These are phyloP conservation scores for Nephila pilipes DNA, from an alignment of 1,140 invertebrate genomes.

Conservation along the genomic window DNA sequence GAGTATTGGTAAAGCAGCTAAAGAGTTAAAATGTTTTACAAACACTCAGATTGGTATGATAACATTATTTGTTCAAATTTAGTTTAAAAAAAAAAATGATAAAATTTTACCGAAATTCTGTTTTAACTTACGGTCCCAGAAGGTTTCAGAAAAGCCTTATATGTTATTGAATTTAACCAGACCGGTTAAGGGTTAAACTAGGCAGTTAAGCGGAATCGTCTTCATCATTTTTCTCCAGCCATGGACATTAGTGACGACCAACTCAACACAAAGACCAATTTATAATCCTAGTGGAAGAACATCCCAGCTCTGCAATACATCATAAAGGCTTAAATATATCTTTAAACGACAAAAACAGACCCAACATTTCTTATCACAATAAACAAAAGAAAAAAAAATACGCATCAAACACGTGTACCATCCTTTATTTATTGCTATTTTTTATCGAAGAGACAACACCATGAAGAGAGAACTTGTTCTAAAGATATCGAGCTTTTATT, in stretches of 20 bases:
- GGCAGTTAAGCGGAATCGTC: too few species aligned
- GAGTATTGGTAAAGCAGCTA: too few species aligned
- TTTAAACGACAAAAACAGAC: constrained; percentile 60
- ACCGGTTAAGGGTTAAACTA: too few species aligned
- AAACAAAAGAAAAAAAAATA: constrained; percentile 7
- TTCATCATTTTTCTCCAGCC: background rate
- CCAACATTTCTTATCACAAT: constrained; percentile 34
- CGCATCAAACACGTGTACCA: background rate
- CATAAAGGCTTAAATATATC: constrained; percentile 44
- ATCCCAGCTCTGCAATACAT: background rate
- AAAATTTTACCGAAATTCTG: too few species aligned
- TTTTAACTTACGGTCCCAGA: too few species aligned
- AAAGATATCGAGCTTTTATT: constrained; percentile 60
- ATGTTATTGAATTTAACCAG: too few species aligned
- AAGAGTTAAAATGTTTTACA: too few species aligned
- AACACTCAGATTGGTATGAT: too few species aligned
- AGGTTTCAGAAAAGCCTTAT: too few species aligned
- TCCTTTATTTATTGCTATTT: background rate
- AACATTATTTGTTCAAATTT: too few species aligned
- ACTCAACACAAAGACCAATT: background rate
- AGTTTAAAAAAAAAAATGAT: too few species aligned
- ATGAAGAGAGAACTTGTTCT: constrained; percentile 22
- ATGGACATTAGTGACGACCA: background rate
- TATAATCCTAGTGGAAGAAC: background rate
- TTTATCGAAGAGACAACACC: constrained; percentile 23